These are phyloP conservation scores for Rhagophthalmus giganteus DNA, from an alignment of 2,888 invertebrate genomes.

Conservation along the genomic window DNA sequence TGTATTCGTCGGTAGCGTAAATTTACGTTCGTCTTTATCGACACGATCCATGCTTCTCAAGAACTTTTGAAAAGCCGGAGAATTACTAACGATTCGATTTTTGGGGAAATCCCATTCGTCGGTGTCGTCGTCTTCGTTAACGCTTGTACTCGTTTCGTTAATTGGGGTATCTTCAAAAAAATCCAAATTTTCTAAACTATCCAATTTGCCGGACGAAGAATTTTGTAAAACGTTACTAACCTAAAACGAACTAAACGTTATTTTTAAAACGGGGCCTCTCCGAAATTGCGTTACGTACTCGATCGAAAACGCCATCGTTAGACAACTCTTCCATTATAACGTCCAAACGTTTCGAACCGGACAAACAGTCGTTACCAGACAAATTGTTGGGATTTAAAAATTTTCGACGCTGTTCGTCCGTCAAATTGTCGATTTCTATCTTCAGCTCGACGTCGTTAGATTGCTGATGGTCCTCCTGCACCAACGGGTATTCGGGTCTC, in stretches of 20 bases:
- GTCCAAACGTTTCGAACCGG: background rate
- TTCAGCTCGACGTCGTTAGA: background rate
- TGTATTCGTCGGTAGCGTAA: background rate
- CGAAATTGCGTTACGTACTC: background rate
- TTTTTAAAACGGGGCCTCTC: no score
- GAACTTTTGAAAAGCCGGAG: conserved; percentile 46
- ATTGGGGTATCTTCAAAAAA: background rate
- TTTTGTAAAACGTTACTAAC: no score
- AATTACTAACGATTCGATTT: conserved; percentile 44
- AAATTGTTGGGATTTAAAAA: conserved; percentile 6
- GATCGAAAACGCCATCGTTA: no score
- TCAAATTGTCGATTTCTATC: conserved; percentile 14
- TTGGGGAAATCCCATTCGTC: conserved; percentile 31
- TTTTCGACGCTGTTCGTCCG: conserved; percentile 22
- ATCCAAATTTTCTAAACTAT: background rate
- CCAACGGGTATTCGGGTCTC: no score
- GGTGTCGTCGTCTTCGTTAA: conserved; percentile 10
- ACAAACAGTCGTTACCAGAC: conserved; percentile 8
- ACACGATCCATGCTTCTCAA: conserved; percentile 33
- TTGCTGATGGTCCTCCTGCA: background rate
- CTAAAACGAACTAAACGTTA: no score
- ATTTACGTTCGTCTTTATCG: conserved; percentile 7
- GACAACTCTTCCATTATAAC: conserved; percentile 3
- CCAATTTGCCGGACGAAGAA: background rate
- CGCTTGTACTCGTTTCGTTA: conserved; percentile 12